Base-by-base conservation (phyloP, 2,888 invertebrate genomes). In the Eilema griseolum region DNA sequence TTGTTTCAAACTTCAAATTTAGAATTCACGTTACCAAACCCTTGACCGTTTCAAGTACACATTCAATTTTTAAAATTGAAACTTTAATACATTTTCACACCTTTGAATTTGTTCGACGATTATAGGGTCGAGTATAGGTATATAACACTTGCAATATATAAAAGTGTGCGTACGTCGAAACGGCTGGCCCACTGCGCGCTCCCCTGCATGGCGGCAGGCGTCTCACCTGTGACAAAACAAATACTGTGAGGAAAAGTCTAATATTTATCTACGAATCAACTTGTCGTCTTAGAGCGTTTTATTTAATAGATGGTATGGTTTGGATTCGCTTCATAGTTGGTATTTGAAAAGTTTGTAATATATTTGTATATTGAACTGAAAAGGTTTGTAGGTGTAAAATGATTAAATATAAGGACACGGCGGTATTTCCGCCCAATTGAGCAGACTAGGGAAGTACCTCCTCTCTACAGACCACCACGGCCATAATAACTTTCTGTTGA, bases 171-270 rank as follows among this genome's bases (percentile, higher is more conserved):
- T 41, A 90, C 78, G 31, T 88, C 87, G n/a, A 89, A 86, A 75
- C 90, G 89, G 74, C 88, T 88, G 1, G 90, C 85, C 92, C 94
- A 94, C 70, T 92, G 91, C 4, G 93, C 95, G 65, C 97, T 97
- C 84, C 97, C 97, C 93, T 98, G 97, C 98, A 98, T 98, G 62
- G 98, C 98, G 71, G 98, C 98, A 84, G 98, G 98, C 90, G 97
- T 97, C 95, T 98, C 98, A 86, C 98, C 98, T 98, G 96, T 5
- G 71, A 83, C 84, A 70, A 79, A 87, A 85, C 76, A 66, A 69
- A 68, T 8, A 66, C 59, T 26, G 33, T 73, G 33, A 70, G 70
- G 61, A 70, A 66, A 70, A 65, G 61, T 56, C 46, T 12, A 67
- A 61, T 65, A 66, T 70, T 67, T 67, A 67, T 65, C 46, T 66